A percentile compares a stretch with the other conserved stretches of the same genome.
phyloP scores from a whole-genome alignment of 2,888 invertebrate genomes.

The Metacarcinus magister region DNA sequence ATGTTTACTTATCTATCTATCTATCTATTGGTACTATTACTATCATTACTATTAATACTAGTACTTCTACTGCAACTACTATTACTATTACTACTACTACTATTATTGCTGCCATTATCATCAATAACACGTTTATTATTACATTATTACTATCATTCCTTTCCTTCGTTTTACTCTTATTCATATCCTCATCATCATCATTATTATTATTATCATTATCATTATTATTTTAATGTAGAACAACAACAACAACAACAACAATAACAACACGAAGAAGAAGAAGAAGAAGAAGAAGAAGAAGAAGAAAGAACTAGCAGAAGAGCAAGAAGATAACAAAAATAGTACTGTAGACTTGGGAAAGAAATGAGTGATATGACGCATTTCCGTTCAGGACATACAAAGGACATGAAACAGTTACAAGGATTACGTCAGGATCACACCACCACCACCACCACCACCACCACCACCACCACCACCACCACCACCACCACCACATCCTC shows the following conservation, averaged over 20 bases:
- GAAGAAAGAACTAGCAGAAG: background rate
- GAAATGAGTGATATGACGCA: too few relatives aligned
- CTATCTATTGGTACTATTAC: background rate
- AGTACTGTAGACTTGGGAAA: too few relatives aligned
- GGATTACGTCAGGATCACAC: background rate
- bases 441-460: background rate
- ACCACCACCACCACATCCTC: background rate
- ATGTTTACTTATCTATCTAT: too few relatives aligned
- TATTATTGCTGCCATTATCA: background rate
- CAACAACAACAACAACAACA: background rate
- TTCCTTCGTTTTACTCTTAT: background rate
- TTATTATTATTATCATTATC: background rate
- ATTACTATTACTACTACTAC: slow-evolving; percentile 8
- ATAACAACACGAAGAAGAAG: background rate
- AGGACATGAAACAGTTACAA: background rate
- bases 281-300: background rate
- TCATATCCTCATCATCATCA: background rate
- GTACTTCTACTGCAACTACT: background rate
- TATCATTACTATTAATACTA: background rate
- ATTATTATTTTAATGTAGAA: background rate
- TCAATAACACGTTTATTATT: background rate
- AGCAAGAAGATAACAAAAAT: too few relatives aligned
- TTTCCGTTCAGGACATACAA: background rate
- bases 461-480: background rate
- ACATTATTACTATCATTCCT: background rate